A percentile compares a stretch with the other conserved stretches of the same genome.
Conservation (phyloP, 1,140 invertebrate species). For the Leptinotarsa texana region DNA sequence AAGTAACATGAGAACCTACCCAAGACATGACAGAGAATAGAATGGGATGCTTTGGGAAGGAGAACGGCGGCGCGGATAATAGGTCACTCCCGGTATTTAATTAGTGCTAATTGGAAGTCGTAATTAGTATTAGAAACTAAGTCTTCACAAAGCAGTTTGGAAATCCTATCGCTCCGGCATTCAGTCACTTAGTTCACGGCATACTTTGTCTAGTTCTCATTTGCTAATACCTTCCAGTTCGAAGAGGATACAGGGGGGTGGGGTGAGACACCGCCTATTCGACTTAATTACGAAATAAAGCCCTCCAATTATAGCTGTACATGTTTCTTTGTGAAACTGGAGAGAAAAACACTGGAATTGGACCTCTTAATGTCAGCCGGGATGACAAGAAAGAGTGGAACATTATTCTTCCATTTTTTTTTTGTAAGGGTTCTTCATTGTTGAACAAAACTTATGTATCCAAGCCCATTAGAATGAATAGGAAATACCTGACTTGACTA, state of each 20-base stretch:
- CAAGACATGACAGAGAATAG: slow-evolving; percentile 35
- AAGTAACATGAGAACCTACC: slow-evolving; percentile 38
- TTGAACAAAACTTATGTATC: too few species aligned
- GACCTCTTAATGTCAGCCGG: background rate
- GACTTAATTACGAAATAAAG: slow-evolving; percentile 29
- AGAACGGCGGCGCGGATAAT: slow-evolving; percentile 42
- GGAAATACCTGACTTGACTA: background rate
- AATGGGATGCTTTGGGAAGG: slow-evolving; percentile 42
- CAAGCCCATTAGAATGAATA: too few species aligned
- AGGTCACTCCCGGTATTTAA: slow-evolving; percentile 47
- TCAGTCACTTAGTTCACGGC: slow-evolving; percentile 22
- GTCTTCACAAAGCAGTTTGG: slow-evolving; percentile 50
- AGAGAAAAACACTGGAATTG: background rate
- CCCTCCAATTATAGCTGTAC: slow-evolving; percentile 16
- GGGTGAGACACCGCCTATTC: background rate
- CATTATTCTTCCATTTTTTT: too few species aligned
- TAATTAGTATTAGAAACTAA: slow-evolving; percentile 52
- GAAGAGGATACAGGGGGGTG: slow-evolving; percentile 6
- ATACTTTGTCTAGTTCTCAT: slow-evolving; percentile 31
- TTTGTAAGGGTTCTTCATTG: too few species aligned
- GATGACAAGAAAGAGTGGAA: too few species aligned
- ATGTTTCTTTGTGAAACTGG: slow-evolving; percentile 1
- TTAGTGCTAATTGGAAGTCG: slow-evolving; percentile 49
- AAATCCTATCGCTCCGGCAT: slow-evolving; percentile 43
- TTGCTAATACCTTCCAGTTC: slow-evolving; percentile 32